Percentiles rank a stretch among this genome's conserved stretches.
Conservation (phyloP, 92 coral and sea anemone genomes). For the Paramuricea clavata region DNA sequence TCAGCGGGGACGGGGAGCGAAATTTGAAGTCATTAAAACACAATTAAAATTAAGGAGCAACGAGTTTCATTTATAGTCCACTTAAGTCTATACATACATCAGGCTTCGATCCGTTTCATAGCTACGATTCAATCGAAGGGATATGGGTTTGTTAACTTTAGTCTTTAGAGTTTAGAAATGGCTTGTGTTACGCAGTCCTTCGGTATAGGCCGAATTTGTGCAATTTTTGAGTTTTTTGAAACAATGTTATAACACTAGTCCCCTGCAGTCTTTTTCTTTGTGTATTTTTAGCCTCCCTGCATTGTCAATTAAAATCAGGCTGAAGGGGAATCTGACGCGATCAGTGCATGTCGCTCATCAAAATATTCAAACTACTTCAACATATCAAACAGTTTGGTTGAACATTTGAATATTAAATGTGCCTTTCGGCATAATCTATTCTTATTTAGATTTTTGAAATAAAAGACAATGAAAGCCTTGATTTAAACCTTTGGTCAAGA, state of each 20-base stretch:
- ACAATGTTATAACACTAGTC: neutral
- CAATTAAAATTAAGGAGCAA: conserved; percentile 25
- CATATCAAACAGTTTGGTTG: neutral
- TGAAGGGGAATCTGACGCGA: neutral
- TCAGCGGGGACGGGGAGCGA: conserved; percentile 26
- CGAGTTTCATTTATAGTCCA: conserved; percentile 1
- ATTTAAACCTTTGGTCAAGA: neutral
- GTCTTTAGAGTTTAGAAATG: too few species aligned
- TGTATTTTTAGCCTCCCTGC: neutral
- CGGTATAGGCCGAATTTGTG: too few species aligned
- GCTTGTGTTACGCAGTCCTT: too few species aligned
- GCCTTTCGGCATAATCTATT: neutral
- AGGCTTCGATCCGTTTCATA: conserved; percentile 8
- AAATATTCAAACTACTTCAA: neutral
- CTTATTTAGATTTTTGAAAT: neutral
- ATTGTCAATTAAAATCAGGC: conserved; percentile 6
- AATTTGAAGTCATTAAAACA: conserved; percentile 35
- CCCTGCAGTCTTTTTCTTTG: neutral
- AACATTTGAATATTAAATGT: neutral
- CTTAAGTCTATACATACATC: conserved; percentile 13
- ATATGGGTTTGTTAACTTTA: neutral
- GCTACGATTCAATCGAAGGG: neutral
- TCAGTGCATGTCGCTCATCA: neutral
- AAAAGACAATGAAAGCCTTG: neutral
- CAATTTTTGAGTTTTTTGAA: neutral